Evolutionary conservation across 2,888 invertebrate species (phyloP).

Genomic region (Drosophila dives): DNA sequence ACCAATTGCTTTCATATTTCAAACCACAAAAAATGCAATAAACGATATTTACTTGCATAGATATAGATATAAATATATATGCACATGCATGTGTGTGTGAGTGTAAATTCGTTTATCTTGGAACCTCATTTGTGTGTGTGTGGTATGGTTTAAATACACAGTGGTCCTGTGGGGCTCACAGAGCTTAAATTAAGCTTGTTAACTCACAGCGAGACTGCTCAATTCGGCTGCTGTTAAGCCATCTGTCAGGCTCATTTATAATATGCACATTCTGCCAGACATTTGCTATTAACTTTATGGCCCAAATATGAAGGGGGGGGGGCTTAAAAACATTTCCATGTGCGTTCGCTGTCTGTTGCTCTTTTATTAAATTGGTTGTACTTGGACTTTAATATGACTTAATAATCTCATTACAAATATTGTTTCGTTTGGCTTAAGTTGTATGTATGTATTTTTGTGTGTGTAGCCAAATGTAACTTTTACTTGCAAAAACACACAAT

Average conservation of each 20-base stretch:
- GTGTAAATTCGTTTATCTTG: background rate
- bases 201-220: slow-evolving; percentile 19
- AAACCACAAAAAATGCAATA: background rate
- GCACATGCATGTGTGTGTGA: background rate
- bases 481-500: slow-evolving; percentile 12
- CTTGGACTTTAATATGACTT: slow-evolving; percentile 79
- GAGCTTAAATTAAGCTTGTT: slow-evolving; percentile 46
- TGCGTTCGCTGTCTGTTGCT: slow-evolving; percentile 51
- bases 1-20: background rate
- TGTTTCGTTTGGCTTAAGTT: slow-evolving; percentile 29
- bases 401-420: slow-evolving; percentile 77
- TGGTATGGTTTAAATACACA: slow-evolving; percentile 30
- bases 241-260: slow-evolving; percentile 72
- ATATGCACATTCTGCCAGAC: slow-evolving; percentile 50
- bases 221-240: slow-evolving; percentile 62
- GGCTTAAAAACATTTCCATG: slow-evolving; percentile 54
- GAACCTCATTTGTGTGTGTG: background rate
- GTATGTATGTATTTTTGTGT: slow-evolving; percentile 9
- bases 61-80: background rate
- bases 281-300: slow-evolving; percentile 75
- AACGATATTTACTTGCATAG: background rate
- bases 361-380: slow-evolving; percentile 75
- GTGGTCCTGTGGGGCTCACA: slow-evolving; percentile 16
- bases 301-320: slow-evolving; percentile 54
- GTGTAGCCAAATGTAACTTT: slow-evolving; percentile 60